Base-by-base conservation (phyloP, 2,797 vertebrate species). In the Intellagama lesueurii region DNA sequence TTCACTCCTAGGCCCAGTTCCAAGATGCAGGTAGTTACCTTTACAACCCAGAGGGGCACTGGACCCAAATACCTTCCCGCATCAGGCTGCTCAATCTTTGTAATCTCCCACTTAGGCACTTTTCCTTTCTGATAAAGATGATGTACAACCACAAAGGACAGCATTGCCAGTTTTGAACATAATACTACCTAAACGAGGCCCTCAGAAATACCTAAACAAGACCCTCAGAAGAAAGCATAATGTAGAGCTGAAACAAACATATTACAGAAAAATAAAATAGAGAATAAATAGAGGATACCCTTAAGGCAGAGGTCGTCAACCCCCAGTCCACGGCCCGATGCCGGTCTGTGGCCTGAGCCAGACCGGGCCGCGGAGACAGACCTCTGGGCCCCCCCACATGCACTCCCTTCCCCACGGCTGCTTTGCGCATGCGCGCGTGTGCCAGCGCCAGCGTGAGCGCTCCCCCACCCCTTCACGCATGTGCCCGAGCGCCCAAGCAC, bases 191-290 rank as follows among this genome's bases (percentile, higher is more conserved):
- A 83, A 77, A 69, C 17, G 75, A 75, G 24, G 1, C 49, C 1
- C 32, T 24, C 64, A 78, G 77, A 64, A 22, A 64, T 22, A 64
- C 60, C 19, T 64, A 8, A 19, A n/a, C 16, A 44, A 86, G 7
- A 77, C 4, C 11, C 8, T 24, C 30, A 75, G 81, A 30, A 24
- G 32, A 77, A 64, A 76, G 26, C 24, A 78, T 28, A 28, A 88
- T 35, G 32, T 70, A 92, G 30, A 86, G 69, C 86, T 75, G 79
- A 83, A 28, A 60, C 44, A 11, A 89, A 83, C 56, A 91, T n/a
- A 28, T 28, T 49, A 28, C 32, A 28, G 1, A 87, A 91, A 85
- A n/a, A 5, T 73, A 11, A 9, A 72, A 66, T 14, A 32, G 12
- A 49, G 83, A 86, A 56, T 8, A n/a, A n/a, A n/a, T n/a, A n/a